Percentiles rank a stretch among this genome's conserved stretches.
These are phyloP conservation scores for Parambassis ranga DNA, from an alignment of 2,797 vertebrate genomes.

Conservation along the genomic window DNA sequence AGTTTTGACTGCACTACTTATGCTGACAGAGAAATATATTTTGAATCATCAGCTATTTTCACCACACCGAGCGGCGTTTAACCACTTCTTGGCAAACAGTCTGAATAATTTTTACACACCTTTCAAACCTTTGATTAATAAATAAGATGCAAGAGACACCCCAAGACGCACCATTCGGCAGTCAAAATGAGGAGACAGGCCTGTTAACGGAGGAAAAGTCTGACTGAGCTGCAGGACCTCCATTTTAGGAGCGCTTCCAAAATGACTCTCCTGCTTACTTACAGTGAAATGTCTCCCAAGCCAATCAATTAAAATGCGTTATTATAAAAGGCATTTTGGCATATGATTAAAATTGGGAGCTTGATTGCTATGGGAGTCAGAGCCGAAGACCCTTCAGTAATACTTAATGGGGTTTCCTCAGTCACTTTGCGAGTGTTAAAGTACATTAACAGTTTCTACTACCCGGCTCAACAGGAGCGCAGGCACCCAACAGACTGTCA, in stretches of 20 bases:
- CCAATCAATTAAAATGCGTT: slow-evolving; percentile 77
- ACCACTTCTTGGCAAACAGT: slow-evolving; percentile 33
- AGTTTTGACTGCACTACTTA: slow-evolving; percentile 47
- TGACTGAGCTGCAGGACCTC: slow-evolving; percentile 27
- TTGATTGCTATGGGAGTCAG: slow-evolving; percentile 80
- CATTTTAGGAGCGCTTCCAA: slow-evolving; percentile 53
- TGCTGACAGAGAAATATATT: slow-evolving; percentile 66
- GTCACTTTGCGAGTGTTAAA: slow-evolving; percentile 55
- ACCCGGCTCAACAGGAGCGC: slow-evolving; percentile 53
- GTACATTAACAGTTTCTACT: slow-evolving; percentile 62
- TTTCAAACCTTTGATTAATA: slow-evolving; percentile 62
- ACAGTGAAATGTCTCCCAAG: slow-evolving; percentile 69
- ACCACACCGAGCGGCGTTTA: slow-evolving; percentile 37
- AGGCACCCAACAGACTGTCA: slow-evolving; percentile 63
- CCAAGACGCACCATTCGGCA: slow-evolving; percentile 18
- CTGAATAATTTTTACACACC: slow-evolving; percentile 55
- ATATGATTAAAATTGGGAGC: slow-evolving; percentile 75
- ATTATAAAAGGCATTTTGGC: slow-evolving; percentile 78
- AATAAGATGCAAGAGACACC: slow-evolving; percentile 40
- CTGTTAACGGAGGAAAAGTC: slow-evolving; percentile 43
- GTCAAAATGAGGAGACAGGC: slow-evolving; percentile 54
- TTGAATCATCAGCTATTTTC: slow-evolving; percentile 69
- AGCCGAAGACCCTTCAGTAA: slow-evolving; percentile 57
- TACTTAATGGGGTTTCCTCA: slow-evolving; percentile 66
- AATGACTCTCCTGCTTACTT: slow-evolving; percentile 43